Percentiles rank a stretch among this genome's conserved stretches.
phyloP scores from a whole-genome alignment of 37 sponge, comb jelly and placozoan species.

The Oopsacas minuta region DNA sequence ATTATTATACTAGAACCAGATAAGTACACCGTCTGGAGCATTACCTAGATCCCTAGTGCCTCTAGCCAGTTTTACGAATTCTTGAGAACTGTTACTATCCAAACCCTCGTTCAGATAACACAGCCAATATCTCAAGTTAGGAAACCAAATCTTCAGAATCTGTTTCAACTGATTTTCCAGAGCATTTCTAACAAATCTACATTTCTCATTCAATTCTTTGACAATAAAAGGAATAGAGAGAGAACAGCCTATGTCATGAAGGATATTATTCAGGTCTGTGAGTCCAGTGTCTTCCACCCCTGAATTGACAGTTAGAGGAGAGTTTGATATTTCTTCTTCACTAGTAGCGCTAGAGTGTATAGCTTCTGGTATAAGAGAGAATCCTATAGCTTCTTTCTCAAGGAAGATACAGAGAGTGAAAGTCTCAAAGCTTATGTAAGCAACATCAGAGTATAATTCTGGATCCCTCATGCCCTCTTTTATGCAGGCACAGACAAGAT shows the following conservation, averaged over 20 bases:
- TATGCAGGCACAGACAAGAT: slow-evolving; percentile 6
- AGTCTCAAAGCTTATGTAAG: background rate
- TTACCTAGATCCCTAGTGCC: background rate
- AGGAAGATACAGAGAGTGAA: background rate
- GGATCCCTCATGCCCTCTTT: background rate
- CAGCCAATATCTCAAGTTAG: background rate
- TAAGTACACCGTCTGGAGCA: background rate
- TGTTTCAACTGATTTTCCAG: background rate
- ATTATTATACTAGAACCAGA: background rate
- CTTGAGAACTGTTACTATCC: background rate
- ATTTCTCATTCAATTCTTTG: background rate
- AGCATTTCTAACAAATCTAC: background rate
- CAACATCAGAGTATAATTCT: background rate
- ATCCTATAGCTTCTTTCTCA: background rate
- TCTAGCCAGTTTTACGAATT: background rate
- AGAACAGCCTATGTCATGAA: background rate
- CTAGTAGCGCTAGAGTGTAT: background rate
- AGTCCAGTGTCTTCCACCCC: background rate
- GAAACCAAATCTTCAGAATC: slow-evolving; percentile 13
- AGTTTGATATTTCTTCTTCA: background rate
- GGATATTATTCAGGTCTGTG: background rate
- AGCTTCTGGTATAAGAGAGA: background rate
- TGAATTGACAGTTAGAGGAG: background rate
- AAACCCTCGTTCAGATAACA: background rate
- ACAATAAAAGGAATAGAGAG: background rate